Base-by-base conservation (phyloP, 2,797 vertebrate genomes). In the Sebastes goodei region DNA sequence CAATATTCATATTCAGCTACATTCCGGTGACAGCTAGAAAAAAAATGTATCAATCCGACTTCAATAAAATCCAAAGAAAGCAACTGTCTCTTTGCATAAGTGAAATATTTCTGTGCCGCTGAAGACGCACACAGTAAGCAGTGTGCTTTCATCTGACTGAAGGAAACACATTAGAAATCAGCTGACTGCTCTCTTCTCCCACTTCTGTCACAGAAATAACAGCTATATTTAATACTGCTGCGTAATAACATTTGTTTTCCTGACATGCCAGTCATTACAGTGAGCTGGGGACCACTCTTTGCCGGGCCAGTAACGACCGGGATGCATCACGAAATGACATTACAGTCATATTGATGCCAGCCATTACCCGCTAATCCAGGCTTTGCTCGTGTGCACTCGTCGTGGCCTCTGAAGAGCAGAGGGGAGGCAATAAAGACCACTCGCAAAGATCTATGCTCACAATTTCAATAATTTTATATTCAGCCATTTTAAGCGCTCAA, bases 401-500 rank as follows among this genome's bases (percentile, higher is more conserved):
- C 77, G 82, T 93, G 82, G 89, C 92, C 91, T 90, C 91, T 71
- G 88, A 90, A 91, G 81, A 88, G 90, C 80, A 70, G 62, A 71
- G 59, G 73, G 70, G 87, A 90, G 70, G 92, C 93, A 96, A 95
- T 95, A 96, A 95, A 95, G 89, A 88, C 85, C 91, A 93, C 91
- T 95, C 79, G 88, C 85, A 79, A 93, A 96, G 95, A 96, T 91
- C 81, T 89, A 95, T 95, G 89, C 87, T 88, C 74, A 86, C 90
- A 86, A 95, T 95, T 94, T 95, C 93, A 94, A 95, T 96, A 89
- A 95, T 95, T 94, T 92, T 92, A 93, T 94, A 94, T 95, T 94
- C 82, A 79, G 86, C 82, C 91, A 86, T 93, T 95, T 93, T 88
- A 90, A 88, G 80, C 82, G 83, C 91, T 83, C 88, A 53, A 82